A percentile compares a stretch with the other conserved stretches of the same genome.
Conservation (phyloP, 2,113 vertebrate genomes). For the Nannospalax galili region DNA sequence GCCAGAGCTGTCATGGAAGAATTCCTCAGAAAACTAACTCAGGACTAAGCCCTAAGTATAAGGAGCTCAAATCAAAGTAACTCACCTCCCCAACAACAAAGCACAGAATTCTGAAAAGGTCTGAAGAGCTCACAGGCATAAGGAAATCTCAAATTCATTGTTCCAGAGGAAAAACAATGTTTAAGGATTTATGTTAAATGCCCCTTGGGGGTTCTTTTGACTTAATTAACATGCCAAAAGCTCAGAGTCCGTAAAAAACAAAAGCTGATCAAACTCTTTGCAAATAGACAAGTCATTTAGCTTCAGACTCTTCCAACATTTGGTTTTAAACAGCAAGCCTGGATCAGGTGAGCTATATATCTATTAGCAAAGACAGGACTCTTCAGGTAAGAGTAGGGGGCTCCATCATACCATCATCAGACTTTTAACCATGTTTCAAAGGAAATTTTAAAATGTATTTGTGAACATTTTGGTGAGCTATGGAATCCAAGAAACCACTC, state of each 20-base stretch:
- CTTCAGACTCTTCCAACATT: neutral
- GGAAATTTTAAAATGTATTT: conserved; percentile 58
- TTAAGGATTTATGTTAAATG: conserved; percentile 4
- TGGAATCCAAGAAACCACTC: conserved; percentile 28
- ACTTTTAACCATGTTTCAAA: conserved; percentile 62
- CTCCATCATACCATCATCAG: conserved; percentile 60
- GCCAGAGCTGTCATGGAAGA: neutral
- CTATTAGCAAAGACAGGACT: conserved; percentile 29
- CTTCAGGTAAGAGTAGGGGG: conserved; percentile 63
- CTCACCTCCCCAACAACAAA: neutral
- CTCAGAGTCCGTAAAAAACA: conserved; percentile 7
- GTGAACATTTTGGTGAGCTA: conserved; percentile 59
- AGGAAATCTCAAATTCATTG: neutral
- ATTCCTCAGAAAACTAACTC: neutral
- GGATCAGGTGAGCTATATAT: neutral
- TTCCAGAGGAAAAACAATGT: neutral
- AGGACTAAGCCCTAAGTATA: neutral
- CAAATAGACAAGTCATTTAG: neutral
- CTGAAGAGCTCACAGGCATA: neutral
- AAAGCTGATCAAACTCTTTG: neutral
- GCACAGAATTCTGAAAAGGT: neutral
- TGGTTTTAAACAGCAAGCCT: neutral
- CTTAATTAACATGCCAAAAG: neutral
- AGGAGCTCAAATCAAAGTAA: neutral
- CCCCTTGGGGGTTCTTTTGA: neutral